These are phyloP conservation scores for Cyaniris semiargus DNA, from an alignment of 2,888 invertebrate genomes.

Conservation along the genomic window DNA sequence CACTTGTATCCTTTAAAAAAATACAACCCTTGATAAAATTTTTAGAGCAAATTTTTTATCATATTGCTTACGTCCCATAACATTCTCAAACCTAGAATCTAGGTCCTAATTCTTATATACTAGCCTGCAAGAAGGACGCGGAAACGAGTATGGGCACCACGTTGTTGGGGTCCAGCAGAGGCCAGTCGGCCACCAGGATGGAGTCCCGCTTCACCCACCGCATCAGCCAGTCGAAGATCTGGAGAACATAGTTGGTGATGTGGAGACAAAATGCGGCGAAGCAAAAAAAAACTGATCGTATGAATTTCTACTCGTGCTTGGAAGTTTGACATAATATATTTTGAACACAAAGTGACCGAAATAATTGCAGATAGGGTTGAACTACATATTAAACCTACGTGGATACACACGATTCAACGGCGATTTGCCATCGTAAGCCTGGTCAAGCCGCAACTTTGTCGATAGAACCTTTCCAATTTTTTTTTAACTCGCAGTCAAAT, in stretches of 20 bases:
- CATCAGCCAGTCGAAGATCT: conserved; percentile 98
- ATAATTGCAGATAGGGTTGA: no score
- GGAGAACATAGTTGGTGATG: conserved; percentile 43
- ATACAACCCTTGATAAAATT: not conserved
- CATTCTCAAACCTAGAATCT: not conserved
- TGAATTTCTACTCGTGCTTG: no score
- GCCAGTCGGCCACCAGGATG: conserved; percentile 83
- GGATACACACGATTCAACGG: no score
- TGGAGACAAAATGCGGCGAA: no score
- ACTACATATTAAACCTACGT: no score
- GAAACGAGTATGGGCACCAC: conserved; percentile 96
- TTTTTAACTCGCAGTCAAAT: no score
- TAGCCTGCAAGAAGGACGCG: conserved; percentile 91
- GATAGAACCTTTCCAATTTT: no score
- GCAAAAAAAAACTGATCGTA: no score
- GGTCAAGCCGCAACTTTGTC: no score
- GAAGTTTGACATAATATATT: no score
- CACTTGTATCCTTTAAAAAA: not conserved
- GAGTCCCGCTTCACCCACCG: conserved; percentile 93
- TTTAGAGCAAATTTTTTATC: not conserved
- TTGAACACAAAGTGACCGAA: no score
- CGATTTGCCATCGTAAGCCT: no score
- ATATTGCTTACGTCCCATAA: not conserved
- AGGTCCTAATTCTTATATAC: not conserved
- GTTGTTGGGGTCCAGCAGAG: conserved; percentile 88